Evolutionary conservation across 1,140 invertebrate genomes (phyloP), one percentile per base, ranked within the genome.

Genomic region (Holotrichia oblita): DNA sequence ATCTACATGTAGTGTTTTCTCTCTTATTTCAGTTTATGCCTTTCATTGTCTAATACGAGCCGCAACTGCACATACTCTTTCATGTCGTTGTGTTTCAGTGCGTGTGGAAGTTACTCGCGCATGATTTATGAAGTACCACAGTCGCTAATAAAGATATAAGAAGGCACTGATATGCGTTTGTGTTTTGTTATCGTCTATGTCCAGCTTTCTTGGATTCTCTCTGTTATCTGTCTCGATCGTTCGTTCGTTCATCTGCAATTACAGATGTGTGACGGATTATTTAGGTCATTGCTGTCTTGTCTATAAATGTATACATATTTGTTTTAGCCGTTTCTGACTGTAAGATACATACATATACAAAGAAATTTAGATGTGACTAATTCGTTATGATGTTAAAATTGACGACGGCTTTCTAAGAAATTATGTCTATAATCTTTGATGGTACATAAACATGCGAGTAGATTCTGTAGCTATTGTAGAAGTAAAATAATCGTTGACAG

Each of bases 91-190:
- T 55, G 17, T 14, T 55, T 55, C 44, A 14, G 44, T 48, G 44
- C 44, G 61, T 69, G 61, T 22, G 22, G 17, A 69, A 69, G 61
- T 34, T 69, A 34, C 61, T 69, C 61, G 22, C 27, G 22, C 61
- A 69, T 69, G 61, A 69, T 69, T 69, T 69, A 69, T 69, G 61
- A 69, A 69, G 61, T 24, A 69, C 22, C 61, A 69, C 61, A 27
- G 61, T 69, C 61, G 61, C 61, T 69, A 69, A 69, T 69, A 69
- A 69, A 69, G 61, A 69, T 69, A 69, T 69, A 69, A 69, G 61
- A 27, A 69, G 61, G 61, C 61, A 22, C 61, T 69, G 61, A 69
- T 69, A 69, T 14, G 61, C 61, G 61, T 34, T 34, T 69, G 61
- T 34, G 61, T 69, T 69, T 69, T 69, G 61, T 69, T 69, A 69